Conservation (phyloP, 2,113 vertebrate species). For the Uria lomvia region DNA sequence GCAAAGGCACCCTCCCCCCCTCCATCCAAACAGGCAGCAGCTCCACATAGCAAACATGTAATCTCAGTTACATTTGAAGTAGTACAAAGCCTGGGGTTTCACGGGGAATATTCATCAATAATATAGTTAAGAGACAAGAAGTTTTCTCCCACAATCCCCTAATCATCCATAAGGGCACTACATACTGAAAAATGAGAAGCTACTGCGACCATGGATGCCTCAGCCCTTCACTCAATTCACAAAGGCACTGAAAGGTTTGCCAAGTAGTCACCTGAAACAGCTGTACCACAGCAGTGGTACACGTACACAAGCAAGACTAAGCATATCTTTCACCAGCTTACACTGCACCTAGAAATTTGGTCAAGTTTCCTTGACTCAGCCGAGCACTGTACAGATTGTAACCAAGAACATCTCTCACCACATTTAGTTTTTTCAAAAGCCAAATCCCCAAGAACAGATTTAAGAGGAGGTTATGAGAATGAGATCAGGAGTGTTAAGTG, state of each 20-base stretch:
- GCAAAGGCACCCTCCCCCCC: neutral
- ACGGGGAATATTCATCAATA: neutral
- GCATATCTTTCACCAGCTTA: neutral
- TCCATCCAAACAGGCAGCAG: neutral
- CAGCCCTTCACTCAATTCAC: neutral
- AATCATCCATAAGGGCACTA: neutral
- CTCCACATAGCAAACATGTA: fast-evolving
- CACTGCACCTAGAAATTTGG: neutral
- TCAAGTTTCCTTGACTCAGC: neutral
- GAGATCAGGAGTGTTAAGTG: neutral
- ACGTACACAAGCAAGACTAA: neutral
- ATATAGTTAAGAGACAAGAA: neutral
- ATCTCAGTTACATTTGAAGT: neutral
- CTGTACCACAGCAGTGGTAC: neutral
- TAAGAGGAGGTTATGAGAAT: neutral
- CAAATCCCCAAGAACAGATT: neutral
- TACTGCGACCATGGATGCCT: neutral
- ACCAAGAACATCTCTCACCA: neutral
- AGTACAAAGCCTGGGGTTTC: neutral
- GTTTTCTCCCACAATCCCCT: neutral
- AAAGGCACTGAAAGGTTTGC: neutral
- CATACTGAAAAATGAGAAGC: neutral
- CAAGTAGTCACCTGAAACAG: neutral
- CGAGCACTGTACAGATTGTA: neutral
- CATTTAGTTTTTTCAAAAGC: neutral